phyloP scores from a whole-genome alignment of 2,113 vertebrate genomes.

The Poeciliopsis retropinna region DNA sequence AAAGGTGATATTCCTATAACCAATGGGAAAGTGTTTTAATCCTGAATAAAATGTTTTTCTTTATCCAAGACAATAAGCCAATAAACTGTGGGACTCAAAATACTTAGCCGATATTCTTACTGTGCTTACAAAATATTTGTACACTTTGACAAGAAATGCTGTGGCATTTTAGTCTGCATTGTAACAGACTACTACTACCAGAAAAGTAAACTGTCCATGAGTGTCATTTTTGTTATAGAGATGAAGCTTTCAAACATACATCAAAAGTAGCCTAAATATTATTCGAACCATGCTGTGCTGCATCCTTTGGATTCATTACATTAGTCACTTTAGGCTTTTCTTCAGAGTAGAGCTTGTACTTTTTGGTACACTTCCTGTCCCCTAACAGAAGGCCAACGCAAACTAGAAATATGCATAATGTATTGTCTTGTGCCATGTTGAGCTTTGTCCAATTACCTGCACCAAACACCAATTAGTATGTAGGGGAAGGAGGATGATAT shows the following conservation, averaged over 20 bases:
- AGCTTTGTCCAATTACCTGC: constrained; percentile 75
- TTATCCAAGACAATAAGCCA: too few relatives aligned
- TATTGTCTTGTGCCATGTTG: constrained; percentile 57
- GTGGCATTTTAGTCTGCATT: neutral
- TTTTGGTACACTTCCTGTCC: constrained; percentile 13
- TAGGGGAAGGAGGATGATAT: constrained; percentile 72
- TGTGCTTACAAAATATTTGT: neutral
- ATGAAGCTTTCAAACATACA: neutral
- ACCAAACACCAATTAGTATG: constrained; percentile 75
- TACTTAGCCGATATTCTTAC: too few relatives aligned
- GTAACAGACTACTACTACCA: too few relatives aligned
- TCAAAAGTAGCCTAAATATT: neutral
- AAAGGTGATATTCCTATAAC: too few relatives aligned
- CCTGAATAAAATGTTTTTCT: too few relatives aligned
- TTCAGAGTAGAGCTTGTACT: constrained; percentile 16
- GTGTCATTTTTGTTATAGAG: neutral
- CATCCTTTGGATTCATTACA: neutral
- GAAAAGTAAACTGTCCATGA: neutral
- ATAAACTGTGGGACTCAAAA: too few relatives aligned
- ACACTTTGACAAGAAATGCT: neutral
- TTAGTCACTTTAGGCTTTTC: neutral
- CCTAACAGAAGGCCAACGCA: constrained; percentile 37
- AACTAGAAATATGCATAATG: constrained; percentile 66
- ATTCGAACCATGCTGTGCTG: neutral
- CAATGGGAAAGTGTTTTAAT: too few relatives aligned